phyloP scores from a whole-genome alignment of 1,140 invertebrate genomes.

The Nasonia vitripennis region DNA sequence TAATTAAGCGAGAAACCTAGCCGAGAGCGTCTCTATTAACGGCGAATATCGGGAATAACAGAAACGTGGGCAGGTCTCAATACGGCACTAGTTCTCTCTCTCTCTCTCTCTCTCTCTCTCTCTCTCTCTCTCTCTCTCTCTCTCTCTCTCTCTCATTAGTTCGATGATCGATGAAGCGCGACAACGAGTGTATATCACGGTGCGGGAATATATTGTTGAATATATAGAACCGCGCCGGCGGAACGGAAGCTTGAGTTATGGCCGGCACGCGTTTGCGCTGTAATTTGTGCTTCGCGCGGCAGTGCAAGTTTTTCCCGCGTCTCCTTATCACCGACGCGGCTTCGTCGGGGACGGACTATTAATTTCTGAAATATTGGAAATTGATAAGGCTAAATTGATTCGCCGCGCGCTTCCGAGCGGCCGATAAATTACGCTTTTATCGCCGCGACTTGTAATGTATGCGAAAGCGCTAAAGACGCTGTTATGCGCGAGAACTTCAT shows the following conservation, averaged over 20 bases:
- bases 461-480: not conserved
- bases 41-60: not conserved
- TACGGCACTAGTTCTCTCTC: not conserved
- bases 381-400: slow-evolving; percentile 23
- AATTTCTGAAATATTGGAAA: slow-evolving; percentile 22
- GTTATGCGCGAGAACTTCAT: not conserved
- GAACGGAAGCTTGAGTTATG: slow-evolving; percentile 15
- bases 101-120: not conserved
- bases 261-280: not conserved
- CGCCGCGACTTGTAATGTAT: not conserved
- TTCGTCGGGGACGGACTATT: not conserved
- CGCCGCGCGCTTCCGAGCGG: not conserved
- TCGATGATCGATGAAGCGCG: slow-evolving; percentile 3
- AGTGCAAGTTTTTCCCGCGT: not conserved
- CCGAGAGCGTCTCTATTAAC: slow-evolving; percentile 38
- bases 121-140: no score
- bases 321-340: not conserved
- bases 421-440: not conserved
- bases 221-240: not conserved
- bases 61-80: no score
- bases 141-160: not conserved
- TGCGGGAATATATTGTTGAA: no score
- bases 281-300: not conserved
- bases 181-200: not conserved
- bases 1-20: slow-evolving; percentile 15